Base-by-base conservation (phyloP, 1,140 invertebrate genomes). In the Triops cancriformis region DNA sequence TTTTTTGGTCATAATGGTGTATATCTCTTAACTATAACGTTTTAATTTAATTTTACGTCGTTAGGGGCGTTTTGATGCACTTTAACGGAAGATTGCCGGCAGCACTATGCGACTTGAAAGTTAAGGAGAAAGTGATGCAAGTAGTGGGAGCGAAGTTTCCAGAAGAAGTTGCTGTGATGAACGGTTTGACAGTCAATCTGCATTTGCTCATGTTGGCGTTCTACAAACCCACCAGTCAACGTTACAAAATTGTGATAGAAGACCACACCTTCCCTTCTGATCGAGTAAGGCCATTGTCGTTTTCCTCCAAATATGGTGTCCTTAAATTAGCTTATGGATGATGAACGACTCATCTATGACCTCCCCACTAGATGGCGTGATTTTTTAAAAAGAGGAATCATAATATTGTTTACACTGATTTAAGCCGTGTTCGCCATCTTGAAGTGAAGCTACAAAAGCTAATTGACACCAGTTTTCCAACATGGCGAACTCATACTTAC, bases 181-280 rank as follows among this genome's bases (percentile, higher is more conserved):
- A 89, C 82, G 86, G 86, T 5, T 81, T 89, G 26, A 88, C 88
- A 10, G 87, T 89, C 9, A 89, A 89, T 81, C 81, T 88, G 0
- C 88, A 89, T 81, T 79, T 89, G 4, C 78, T 88, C n/a, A 79
- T 88, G 81, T 83, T 86, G 79, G 73, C 87, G 7, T 91, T 91
- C 82, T 90, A 90, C 80, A 81, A 84, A 79, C 89, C 90, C 75
- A 87, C 85, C 4, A 75, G 80, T 77, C 80, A 81, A 72, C 83
- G 88, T 77, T 83, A 86, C 80, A 90, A 90, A 81, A 88, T 90
- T 73, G 80, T 90, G 12, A 85, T 89, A 28, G 89, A 90, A 82
- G 84, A 83, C 9, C 85, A 87, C 79, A 87, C 89, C 0, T 91
- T 90, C 82, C 88, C 88, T 6, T 89, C 88, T 11, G 89, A 90